These are phyloP conservation scores for Macquaria ambigua DNA, from an alignment of 2,113 vertebrate species.

Conservation along the genomic window DNA sequence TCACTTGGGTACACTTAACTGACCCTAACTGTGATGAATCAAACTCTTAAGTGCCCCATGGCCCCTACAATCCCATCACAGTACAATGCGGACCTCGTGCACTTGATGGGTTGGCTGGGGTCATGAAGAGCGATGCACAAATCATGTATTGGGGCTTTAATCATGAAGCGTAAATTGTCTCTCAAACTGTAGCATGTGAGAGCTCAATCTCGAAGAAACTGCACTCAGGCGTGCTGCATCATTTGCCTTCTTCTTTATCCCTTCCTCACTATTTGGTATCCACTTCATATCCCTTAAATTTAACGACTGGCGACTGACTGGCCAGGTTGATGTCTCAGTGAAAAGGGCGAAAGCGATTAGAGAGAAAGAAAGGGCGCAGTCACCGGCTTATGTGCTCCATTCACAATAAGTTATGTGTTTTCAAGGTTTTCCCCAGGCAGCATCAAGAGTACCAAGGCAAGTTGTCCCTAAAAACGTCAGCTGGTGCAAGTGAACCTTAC, in stretches of 20 bases:
- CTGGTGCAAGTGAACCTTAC: background rate
- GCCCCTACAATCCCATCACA: background rate
- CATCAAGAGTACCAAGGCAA: background rate
- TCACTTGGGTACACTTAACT: background rate
- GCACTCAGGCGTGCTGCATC: background rate
- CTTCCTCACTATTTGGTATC: background rate
- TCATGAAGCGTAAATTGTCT: background rate
- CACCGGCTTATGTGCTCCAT: background rate
- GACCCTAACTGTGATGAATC: constrained; percentile 4
- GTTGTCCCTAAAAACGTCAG: background rate
- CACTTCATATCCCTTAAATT: background rate
- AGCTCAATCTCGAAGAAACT: background rate
- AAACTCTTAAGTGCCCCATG: background rate
- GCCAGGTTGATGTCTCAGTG: background rate
- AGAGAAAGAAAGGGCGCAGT: background rate
- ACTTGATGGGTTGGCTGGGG: background rate
- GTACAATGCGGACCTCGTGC: background rate
- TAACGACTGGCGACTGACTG: no score
- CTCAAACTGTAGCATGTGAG: background rate
- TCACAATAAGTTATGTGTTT: background rate
- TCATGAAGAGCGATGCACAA: background rate
- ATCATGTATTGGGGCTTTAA: background rate
- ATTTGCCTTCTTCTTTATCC: background rate
- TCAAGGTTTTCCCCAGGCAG: background rate
- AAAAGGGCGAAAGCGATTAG: background rate